Conservation (phyloP, 2,888 invertebrate genomes). For the Athalia cordata region DNA sequence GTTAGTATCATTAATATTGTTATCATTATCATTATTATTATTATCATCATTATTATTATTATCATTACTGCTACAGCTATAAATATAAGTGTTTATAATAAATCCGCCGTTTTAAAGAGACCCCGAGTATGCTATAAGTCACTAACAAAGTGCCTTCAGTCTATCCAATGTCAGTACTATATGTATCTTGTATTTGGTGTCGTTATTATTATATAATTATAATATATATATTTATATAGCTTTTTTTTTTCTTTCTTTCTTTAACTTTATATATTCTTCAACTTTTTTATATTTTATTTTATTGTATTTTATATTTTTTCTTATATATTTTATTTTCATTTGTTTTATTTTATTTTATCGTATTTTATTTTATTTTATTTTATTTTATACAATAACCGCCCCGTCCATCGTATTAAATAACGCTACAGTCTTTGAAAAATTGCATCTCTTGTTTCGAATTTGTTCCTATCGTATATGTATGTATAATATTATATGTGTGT, state of each 20-base stretch:
- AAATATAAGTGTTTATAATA: not conserved
- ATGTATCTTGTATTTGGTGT: slow-evolving; percentile 73
- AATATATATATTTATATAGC: slow-evolving; percentile 51
- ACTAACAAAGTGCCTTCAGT: slow-evolving; percentile 39
- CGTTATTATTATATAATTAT: slow-evolving; percentile 65
- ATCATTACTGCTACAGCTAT: not conserved
- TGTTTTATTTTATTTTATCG: slow-evolving; percentile 70
- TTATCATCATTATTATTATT: no score
- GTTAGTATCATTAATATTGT: no score
- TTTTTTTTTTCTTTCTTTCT: slow-evolving; percentile 23
- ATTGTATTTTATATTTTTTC: not conserved
- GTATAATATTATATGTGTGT: slow-evolving; percentile 28
- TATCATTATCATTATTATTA: no score
- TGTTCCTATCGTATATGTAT: slow-evolving; percentile 41
- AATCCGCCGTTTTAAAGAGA: not conserved
- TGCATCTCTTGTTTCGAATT: slow-evolving; percentile 46
- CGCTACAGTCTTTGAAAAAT: slow-evolving; percentile 47
- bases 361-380: slow-evolving; percentile 55
- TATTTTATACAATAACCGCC: slow-evolving; percentile 46
- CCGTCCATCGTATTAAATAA: slow-evolving; percentile 44
- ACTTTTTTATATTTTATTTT: not conserved
- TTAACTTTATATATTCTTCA: not conserved
- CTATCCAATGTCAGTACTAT: slow-evolving; percentile 73
- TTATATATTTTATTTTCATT: slow-evolving; percentile 6
- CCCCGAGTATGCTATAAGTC: slow-evolving; percentile 18